phyloP scores from a whole-genome alignment of 2,797 vertebrate genomes.

The Pseudochaenichthys georgianus region DNA sequence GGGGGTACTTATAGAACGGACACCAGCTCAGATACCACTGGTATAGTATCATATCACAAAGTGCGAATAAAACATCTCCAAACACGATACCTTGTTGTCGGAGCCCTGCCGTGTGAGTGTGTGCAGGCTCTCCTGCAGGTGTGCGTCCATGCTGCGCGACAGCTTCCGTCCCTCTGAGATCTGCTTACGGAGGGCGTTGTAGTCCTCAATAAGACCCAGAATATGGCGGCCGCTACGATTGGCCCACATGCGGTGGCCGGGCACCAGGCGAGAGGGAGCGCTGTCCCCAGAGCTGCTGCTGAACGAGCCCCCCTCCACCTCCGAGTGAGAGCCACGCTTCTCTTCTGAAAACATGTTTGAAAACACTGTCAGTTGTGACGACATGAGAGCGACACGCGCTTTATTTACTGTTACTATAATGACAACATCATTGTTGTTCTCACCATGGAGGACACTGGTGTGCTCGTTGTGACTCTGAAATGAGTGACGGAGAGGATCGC shows the following conservation, averaged over 20 bases:
- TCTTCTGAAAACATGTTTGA: slow-evolving; percentile 54
- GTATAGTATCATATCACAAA: too few species aligned
- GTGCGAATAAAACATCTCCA: background rate
- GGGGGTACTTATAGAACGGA: too few species aligned
- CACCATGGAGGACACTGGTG: slow-evolving; percentile 51
- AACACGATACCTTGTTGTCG: slow-evolving; percentile 64
- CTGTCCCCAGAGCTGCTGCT: slow-evolving; percentile 78
- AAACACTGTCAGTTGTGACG: background rate
- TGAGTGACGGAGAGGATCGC: slow-evolving; percentile 44
- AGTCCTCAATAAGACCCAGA: slow-evolving; percentile 92
- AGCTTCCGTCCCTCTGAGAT: slow-evolving; percentile 88
- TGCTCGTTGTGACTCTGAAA: slow-evolving; percentile 53
- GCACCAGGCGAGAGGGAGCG: slow-evolving; percentile 83
- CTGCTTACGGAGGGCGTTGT: slow-evolving; percentile 89
- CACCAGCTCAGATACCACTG: too few species aligned
- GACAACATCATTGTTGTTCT: slow-evolving; percentile 4
- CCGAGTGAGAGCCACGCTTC: slow-evolving; percentile 40
- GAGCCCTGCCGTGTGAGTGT: slow-evolving; percentile 60
- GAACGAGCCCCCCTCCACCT: slow-evolving; percentile 72
- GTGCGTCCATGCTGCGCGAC: slow-evolving; percentile 82
- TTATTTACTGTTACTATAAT: background rate
- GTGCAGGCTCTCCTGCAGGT: slow-evolving; percentile 79
- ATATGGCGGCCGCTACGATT: slow-evolving; percentile 87
- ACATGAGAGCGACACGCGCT: background rate
- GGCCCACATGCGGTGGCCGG: slow-evolving; percentile 89